Evolutionary conservation across 1,140 invertebrate genomes (phyloP), one percentile per base, ranked within the genome.

Genomic region (Atta texana): DNA sequence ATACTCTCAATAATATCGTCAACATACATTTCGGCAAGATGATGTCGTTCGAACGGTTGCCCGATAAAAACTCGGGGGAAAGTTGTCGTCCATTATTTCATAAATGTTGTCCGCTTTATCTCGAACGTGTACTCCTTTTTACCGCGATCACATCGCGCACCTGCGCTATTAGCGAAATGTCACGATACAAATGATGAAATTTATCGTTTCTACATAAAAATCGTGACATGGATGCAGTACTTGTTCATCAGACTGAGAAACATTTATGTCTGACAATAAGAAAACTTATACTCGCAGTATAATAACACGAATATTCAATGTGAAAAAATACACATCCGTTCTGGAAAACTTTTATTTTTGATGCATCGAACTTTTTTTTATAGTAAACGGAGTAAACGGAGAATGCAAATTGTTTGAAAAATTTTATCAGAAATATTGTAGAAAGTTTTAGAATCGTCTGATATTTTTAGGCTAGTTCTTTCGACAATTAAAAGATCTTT

Each of bases 41-140:
- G 24, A 77, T 77, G 64, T 68, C 28, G 31, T 39, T 39, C 34
- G 57, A 49, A 76, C 34, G 34, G 34, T 72, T 16, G 16, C 24
- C 16, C 69, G 24, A 55, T 55, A 55, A 76, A 77, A 28, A 49
- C 39, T 28, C 16, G 21, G 75, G 21, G 75, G 34, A 63, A 31
- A 63, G 39, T 63, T 49, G 21, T 28, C 74, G 21, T 63, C 39
- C 57, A 77, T 77, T 68, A 68, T 77, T 77, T 77, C 57, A 77
- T 63, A 63, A 63, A 63, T 63, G 75, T 77, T 49, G 34, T n/a
- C 21, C 39, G 12, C 39, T 28, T 31, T 68, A 18, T 53, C 28
- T 80, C 28, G 28, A 39, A 39, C 21, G 75, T 31, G 28, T 34
- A 34, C n/a, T 81, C 39, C 18, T 80, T 68, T 57, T 81, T 81